Percentiles rank a stretch among this genome's conserved stretches.
Conservation (phyloP, 2,888 invertebrate species). For the Drosophila kambysellisi region DNA sequence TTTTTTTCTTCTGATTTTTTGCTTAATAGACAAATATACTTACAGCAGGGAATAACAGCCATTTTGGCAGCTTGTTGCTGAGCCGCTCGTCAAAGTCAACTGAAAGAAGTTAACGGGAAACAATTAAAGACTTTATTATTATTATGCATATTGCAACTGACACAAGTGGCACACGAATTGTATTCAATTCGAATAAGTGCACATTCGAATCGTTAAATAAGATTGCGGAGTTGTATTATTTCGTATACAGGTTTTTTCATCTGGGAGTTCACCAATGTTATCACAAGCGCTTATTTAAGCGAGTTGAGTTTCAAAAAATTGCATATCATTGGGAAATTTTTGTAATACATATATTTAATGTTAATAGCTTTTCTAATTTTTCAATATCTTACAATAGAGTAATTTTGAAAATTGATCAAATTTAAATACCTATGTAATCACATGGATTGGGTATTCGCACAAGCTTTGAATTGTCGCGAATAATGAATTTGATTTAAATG, state of each 20-base stretch:
- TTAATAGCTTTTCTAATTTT: background rate
- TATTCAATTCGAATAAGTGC: constrained; percentile 15
- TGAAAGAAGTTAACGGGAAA: constrained; percentile 44
- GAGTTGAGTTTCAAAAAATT: background rate
- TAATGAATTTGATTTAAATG: constrained; percentile 3
- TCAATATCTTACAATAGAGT: background rate
- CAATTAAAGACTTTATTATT: constrained; percentile 32
- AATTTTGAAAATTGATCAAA: background rate
- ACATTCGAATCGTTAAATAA: constrained; percentile 11
- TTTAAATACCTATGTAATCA: background rate
- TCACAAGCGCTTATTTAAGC: background rate
- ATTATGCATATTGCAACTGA: constrained; percentile 5
- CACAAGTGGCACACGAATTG: constrained; percentile 18
- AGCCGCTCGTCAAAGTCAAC: constrained; percentile 36
- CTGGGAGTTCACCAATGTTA: background rate
- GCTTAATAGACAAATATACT: constrained; percentile 41
- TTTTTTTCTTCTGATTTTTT: background rate
- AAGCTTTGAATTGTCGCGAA: constrained; percentile 1
- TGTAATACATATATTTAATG: background rate
- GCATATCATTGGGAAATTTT: background rate
- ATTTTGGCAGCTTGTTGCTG: constrained; percentile 48
- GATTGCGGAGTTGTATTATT: constrained; percentile 40
- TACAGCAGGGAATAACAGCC: constrained; percentile 72
- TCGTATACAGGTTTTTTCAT: constrained; percentile 19
- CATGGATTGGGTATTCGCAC: constrained; percentile 29